Evolutionary conservation across 2,888 invertebrate genomes (phyloP), one percentile per base, ranked within the genome.

Genomic region (Dorcus hopei): DNA sequence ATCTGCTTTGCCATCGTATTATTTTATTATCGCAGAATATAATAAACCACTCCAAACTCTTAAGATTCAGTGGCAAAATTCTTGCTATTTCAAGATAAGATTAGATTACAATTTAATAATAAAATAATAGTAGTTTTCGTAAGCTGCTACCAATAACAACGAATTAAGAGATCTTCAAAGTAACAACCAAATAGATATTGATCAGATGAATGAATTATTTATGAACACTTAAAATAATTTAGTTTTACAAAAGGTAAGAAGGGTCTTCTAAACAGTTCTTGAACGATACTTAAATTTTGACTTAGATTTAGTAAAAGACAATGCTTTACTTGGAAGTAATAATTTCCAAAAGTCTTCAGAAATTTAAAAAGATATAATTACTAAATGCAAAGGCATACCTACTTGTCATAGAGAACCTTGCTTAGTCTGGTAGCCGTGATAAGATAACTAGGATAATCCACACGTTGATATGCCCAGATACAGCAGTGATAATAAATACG

Each of bases 381-480:
- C 26, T 33, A 33, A 33, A 54, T 11, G 9, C 26, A 39, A 39
- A n/a, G 48, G 39, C 48, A 54, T 54, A 54, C 54, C 54, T 54
- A 47, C 54, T 54, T 54, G 54, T 54, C 45, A 48, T 39, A 40
- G 47, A 47, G 54, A 54, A 54, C 54, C 54, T 54, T 54, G 40
- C 54, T 47, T 45, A 48, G 47, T 52, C 54, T 59, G 56, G 64
- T 62, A 64, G 61, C 57, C 7, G 38, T 45, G 65, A 65, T 65
- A 63, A 65, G 65, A 65, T 65, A 65, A 61, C 47, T 52, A 52
- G 54, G 55, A 60, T 62, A 63, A 65, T 64, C 62, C 62, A 58
- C 41, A 52, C 49, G 38, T 41, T 23, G 59, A 57, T 61, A 61
- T 50, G 48, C 47, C 23, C 9, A 54, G 54, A 59, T 59, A 33